Evolutionary conservation across 2,797 vertebrate genomes (phyloP).

Genomic region (Acrossocheilus fasciatus): DNA sequence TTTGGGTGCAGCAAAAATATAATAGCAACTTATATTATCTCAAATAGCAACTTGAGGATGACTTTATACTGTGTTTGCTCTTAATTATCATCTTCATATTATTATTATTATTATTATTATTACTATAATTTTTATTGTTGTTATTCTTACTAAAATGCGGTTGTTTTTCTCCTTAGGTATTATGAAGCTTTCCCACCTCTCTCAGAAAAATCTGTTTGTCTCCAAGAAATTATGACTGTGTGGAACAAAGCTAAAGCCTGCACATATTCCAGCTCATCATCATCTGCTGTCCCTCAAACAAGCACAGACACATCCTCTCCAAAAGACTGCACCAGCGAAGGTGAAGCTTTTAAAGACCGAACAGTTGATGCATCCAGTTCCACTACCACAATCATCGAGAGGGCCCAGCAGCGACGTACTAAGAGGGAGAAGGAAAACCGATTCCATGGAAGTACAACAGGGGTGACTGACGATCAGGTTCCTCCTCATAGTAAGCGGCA

Average conservation of each 20-base stretch:
- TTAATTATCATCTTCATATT: background rate
- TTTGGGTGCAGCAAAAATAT: background rate
- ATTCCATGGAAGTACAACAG: slow-evolving; percentile 74
- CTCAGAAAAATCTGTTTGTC: slow-evolving; percentile 97
- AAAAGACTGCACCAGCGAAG: slow-evolving; percentile 96
- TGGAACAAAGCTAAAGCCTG: slow-evolving; percentile 97
- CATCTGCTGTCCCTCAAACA: slow-evolving; percentile 94
- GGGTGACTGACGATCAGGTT: slow-evolving; percentile 80
- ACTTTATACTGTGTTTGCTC: background rate
- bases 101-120: background rate
- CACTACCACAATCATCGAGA: slow-evolving; percentile 72
- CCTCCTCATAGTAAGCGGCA: slow-evolving; percentile 83
- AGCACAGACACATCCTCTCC: slow-evolving; percentile 98
- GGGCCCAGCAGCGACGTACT: slow-evolving; percentile 82
- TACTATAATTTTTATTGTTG: background rate
- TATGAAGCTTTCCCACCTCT: slow-evolving; percentile 99
- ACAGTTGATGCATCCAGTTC: slow-evolving; percentile 73
- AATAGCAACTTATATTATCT: background rate
- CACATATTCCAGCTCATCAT: slow-evolving; percentile 93
- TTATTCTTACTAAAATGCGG: background rate
- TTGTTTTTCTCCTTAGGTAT: slow-evolving; percentile 83
- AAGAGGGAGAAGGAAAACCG: slow-evolving; percentile 91
- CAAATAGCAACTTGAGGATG: background rate
- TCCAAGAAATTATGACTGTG: slow-evolving; percentile 99
- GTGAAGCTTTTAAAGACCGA: slow-evolving; percentile 86